These are phyloP conservation scores for Pelagia noctiluca DNA, from an alignment of 30 jellyfish, hydroid and myxozoan genomes.

Conservation along the genomic window DNA sequence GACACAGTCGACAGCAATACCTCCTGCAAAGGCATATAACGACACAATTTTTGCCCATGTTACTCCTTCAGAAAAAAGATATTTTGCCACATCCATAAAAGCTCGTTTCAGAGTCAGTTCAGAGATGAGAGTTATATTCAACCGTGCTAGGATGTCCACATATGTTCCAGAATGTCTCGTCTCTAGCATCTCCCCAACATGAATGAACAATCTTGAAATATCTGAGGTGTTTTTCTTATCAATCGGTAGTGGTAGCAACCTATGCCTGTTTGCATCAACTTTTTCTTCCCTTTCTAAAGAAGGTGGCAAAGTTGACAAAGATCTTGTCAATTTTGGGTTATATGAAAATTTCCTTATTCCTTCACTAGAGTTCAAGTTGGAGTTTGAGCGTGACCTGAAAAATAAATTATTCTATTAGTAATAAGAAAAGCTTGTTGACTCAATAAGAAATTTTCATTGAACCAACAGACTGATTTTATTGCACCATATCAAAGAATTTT, in stretches of 20 bases:
- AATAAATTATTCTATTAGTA: too few species aligned
- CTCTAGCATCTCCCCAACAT: conserved; percentile 91
- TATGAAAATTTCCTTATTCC: not conserved
- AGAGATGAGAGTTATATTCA: conserved; percentile 61
- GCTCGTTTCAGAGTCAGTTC: conserved; percentile 76
- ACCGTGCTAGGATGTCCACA: conserved; percentile 79
- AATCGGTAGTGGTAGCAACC: not conserved
- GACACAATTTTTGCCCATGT: conserved; percentile 96
- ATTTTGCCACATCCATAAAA: conserved; percentile 75
- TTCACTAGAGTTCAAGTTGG: not conserved
- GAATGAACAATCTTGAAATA: conserved; percentile 62
- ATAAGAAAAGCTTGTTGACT: too few species aligned
- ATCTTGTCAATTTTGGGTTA: not conserved
- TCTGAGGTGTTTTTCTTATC: conserved; percentile 62
- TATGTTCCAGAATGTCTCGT: conserved; percentile 73
- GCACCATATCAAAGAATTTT: too few species aligned
- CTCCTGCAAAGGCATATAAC: conserved; percentile 89
- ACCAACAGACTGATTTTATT: too few species aligned
- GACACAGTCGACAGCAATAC: conserved; percentile 94
- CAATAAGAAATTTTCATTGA: too few species aligned
- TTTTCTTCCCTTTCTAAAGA: not conserved
- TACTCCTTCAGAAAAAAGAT: conserved; percentile 76
- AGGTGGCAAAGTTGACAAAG: not conserved
- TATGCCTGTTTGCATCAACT: not conserved
- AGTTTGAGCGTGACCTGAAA: conserved; percentile 1